Evolutionary conservation across 2,113 vertebrate species (phyloP).

Genomic region (Corythornis vintsioides): DNA sequence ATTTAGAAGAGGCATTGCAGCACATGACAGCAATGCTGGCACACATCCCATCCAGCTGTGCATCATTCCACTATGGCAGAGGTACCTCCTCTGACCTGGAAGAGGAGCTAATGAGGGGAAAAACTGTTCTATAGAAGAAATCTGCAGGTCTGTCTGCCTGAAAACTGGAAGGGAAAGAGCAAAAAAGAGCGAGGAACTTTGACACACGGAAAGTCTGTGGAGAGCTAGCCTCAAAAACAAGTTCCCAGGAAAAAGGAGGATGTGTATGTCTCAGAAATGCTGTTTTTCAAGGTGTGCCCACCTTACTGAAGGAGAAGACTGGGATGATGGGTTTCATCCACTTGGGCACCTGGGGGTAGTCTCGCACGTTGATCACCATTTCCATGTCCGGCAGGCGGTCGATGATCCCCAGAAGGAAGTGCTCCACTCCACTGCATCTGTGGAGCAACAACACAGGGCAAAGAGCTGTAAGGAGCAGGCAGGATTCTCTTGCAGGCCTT

Average conservation of each 20-base stretch:
- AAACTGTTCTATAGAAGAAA: background rate
- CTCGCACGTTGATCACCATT: slow-evolving; percentile 94
- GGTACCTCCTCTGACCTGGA: background rate
- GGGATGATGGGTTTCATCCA: slow-evolving; percentile 89
- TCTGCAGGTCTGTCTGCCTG: background rate
- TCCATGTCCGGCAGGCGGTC: slow-evolving; percentile 89
- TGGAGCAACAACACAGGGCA: background rate
- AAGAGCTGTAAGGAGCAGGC: background rate
- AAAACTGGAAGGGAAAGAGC: background rate
- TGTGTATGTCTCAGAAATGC: background rate
- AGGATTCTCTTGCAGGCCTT: background rate
- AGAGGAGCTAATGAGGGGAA: slow-evolving; percentile 1
- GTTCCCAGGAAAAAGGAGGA: background rate
- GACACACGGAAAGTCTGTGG: background rate
- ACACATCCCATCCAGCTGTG: background rate
- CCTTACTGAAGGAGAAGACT: slow-evolving; percentile 98
- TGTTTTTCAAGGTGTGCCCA: slow-evolving; percentile 46
- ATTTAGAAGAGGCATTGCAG: background rate
- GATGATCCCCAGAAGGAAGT: slow-evolving; percentile 91
- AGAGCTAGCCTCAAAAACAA: background rate
- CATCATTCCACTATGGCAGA: background rate
- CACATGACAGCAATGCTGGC: background rate
- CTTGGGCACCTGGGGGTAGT: slow-evolving; percentile 92
- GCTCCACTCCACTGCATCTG: slow-evolving; percentile 95
- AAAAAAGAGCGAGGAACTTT: background rate